These are phyloP conservation scores for Synodontis membranacea DNA, from an alignment of 2,113 vertebrate species.

Conservation along the genomic window DNA sequence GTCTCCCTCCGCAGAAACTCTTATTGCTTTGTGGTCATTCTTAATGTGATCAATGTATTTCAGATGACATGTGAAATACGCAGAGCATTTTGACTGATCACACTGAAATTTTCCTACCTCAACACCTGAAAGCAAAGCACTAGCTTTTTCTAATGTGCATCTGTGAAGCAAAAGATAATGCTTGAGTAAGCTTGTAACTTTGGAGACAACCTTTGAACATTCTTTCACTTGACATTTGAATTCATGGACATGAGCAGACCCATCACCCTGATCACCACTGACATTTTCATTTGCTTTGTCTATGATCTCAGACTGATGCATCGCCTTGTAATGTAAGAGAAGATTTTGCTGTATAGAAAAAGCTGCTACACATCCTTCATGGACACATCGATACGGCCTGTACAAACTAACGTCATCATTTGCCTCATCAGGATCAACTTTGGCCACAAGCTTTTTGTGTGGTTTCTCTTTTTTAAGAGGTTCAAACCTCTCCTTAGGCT, in stretches of 20 bases:
- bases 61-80: constrained; percentile 84
- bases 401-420: constrained; percentile 84
- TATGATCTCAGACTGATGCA: constrained; percentile 90
- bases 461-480: constrained; percentile 68
- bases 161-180: constrained; percentile 96
- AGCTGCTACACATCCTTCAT: constrained; percentile 93
- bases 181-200: constrained; percentile 89
- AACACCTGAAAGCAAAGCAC: constrained; percentile 80
- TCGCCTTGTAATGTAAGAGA: constrained; percentile 95
- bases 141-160: constrained; percentile 93
- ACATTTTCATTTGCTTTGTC: constrained; percentile 66
- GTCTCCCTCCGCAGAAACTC: constrained; percentile 76
- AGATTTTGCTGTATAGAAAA: constrained; percentile 97
- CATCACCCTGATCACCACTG: constrained; percentile 54
- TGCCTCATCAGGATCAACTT: constrained; percentile 60
- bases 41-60: constrained; percentile 93
- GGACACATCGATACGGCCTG: constrained; percentile 93
- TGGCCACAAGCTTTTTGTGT: constrained; percentile 66
- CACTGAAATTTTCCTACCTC: constrained; percentile 87
- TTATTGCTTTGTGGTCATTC: constrained; percentile 85
- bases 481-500: constrained; percentile 60
- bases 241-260: constrained; percentile 77
- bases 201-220: constrained; percentile 93
- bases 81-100: constrained; percentile 86
- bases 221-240: constrained; percentile 93